Conservation (phyloP, 2,888 invertebrate genomes). For the Poecilus cupreus region DNA sequence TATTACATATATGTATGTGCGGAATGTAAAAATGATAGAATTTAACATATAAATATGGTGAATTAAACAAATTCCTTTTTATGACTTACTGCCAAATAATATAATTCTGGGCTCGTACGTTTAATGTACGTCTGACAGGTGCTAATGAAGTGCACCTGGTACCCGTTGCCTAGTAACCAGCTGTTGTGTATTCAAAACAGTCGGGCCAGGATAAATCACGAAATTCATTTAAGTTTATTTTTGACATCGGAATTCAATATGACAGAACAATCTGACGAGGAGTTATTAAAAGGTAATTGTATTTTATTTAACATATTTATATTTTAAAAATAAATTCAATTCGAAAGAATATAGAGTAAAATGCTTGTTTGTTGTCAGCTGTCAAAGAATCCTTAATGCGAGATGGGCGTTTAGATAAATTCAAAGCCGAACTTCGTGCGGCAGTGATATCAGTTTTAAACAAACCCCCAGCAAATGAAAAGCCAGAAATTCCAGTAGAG, state of each 20-base stretch:
- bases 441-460: constrained; percentile 71
- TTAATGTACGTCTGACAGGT: constrained; percentile 8
- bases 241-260: constrained; percentile 61
- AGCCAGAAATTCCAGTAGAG: constrained; percentile 70
- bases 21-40: too few species aligned
- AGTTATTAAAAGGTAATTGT: constrained; percentile 68
- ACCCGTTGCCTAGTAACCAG: constrained; percentile 29
- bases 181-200: constrained; percentile 26
- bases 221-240: constrained; percentile 60
- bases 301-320: neutral
- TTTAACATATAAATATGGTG: too few species aligned
- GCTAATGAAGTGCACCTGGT: constrained; percentile 4
- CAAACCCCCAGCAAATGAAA: constrained; percentile 65
- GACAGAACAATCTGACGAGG: constrained; percentile 68
- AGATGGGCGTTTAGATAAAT: constrained; percentile 70
- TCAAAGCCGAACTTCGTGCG: constrained; percentile 71
- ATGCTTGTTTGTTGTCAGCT: constrained; percentile 64
- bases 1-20: too few species aligned
- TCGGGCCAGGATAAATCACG: constrained; percentile 15
- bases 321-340: neutral
- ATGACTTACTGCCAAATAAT: too few species aligned
- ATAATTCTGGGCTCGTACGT: too few species aligned
- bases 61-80: too few species aligned
- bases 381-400: constrained; percentile 70
- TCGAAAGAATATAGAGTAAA: neutral